Percentiles rank a stretch among this genome's conserved stretches.
Conservation (phyloP, 1,140 invertebrate species). For the Laupala kohalensis region DNA sequence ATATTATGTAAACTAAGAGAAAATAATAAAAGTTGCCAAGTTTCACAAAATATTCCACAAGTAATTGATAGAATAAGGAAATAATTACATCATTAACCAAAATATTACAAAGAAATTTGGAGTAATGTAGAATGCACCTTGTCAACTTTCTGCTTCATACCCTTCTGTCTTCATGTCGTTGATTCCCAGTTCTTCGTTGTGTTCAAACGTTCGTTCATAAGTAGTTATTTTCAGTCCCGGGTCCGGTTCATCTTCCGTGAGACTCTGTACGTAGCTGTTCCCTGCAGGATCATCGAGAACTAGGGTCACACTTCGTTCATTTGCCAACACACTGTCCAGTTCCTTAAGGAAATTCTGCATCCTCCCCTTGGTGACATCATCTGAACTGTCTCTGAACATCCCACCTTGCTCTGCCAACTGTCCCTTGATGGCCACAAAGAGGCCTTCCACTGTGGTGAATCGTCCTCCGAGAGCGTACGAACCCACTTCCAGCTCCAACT, state of each 20-base stretch:
- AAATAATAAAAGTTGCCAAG: too few species aligned
- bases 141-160: slow-evolving; percentile 32
- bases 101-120: too few species aligned
- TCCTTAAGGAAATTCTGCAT: slow-evolving; percentile 51
- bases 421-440: slow-evolving; percentile 51
- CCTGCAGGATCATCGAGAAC: slow-evolving; percentile 92
- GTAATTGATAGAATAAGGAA: background rate
- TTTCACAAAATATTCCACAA: too few species aligned
- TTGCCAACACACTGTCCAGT: slow-evolving; percentile 54
- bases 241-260: slow-evolving; percentile 59
- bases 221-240: slow-evolving; percentile 57
- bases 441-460: slow-evolving; percentile 91
- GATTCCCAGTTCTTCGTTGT: slow-evolving; percentile 90
- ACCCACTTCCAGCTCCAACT: slow-evolving; percentile 79
- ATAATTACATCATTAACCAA: too few species aligned
- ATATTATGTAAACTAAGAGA: too few species aligned
- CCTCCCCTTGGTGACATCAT: slow-evolving; percentile 34
- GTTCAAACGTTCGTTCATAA: slow-evolving; percentile 77
- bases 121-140: too few species aligned
- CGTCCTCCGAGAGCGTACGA: slow-evolving; percentile 75
- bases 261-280: slow-evolving; percentile 86
- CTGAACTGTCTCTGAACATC: slow-evolving; percentile 61
- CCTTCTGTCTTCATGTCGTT: slow-evolving; percentile 95
- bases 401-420: slow-evolving; percentile 52
- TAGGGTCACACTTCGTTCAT: slow-evolving; percentile 52